Conservation (phyloP, 2,888 invertebrate species). For the Hemithea aestivaria region DNA sequence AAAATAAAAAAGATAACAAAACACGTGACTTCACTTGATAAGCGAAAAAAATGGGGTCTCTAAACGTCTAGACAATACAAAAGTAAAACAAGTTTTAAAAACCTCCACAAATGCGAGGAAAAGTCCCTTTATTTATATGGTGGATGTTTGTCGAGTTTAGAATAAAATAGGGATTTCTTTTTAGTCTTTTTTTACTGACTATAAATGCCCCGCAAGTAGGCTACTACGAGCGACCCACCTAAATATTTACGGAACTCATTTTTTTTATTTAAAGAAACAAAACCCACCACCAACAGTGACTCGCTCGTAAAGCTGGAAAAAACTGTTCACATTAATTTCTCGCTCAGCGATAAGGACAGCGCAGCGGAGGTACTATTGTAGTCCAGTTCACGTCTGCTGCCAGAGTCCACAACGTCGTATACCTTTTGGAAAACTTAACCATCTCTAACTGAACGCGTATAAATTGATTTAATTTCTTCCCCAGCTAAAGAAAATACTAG, state of each 20-base stretch:
- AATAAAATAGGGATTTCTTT: not conserved
- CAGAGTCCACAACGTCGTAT: slow-evolving; percentile 50
- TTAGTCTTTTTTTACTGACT: not conserved
- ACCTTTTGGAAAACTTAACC: slow-evolving; percentile 36
- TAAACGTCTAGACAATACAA: no score
- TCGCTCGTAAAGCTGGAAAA: slow-evolving; percentile 54
- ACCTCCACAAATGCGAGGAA: not conserved
- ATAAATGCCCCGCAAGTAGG: slow-evolving; percentile 2
- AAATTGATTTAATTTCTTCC: slow-evolving; percentile 48
- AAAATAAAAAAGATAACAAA: no score
- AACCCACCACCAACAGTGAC: slow-evolving; percentile 40
- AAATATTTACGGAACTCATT: slow-evolving; percentile 32
- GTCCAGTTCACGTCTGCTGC: slow-evolving; percentile 56
- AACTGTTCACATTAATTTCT: slow-evolving; percentile 66
- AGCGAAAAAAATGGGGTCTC: no score
- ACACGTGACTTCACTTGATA: no score
- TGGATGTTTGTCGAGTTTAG: not conserved
- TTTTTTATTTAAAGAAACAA: slow-evolving; percentile 43
- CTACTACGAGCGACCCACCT: slow-evolving; percentile 24
- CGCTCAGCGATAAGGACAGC: slow-evolving; percentile 60
- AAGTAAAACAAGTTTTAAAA: no score
- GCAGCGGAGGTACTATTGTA: slow-evolving; percentile 44
- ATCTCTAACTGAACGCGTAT: slow-evolving; percentile 23
- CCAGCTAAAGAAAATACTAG: slow-evolving; percentile 22
- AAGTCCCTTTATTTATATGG: not conserved